Evolutionary conservation across 2,113 vertebrate species (phyloP).

Genomic region (Platysternon megacephalum): DNA sequence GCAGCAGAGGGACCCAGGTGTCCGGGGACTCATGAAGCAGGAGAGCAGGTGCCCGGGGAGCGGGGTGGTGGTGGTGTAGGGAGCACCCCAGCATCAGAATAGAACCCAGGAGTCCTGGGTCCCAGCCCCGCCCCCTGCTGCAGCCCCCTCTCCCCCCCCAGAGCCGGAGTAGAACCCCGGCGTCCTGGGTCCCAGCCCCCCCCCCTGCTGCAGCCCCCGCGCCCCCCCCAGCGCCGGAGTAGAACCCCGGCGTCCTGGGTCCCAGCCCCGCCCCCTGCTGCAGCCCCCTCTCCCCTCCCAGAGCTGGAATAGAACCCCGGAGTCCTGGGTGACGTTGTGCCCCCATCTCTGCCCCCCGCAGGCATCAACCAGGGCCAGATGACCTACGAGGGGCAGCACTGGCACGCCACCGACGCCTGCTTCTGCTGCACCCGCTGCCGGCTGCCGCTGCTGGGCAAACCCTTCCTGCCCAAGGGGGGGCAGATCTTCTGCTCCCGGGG

Average conservation of each 20-base stretch:
- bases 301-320: not conserved
- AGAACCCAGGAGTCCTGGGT: not conserved
- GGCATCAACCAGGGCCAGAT: constrained; percentile 93
- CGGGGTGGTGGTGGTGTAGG: not conserved
- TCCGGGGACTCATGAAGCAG: not conserved
- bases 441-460: constrained; percentile 84
- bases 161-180: not conserved
- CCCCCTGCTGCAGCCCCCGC: no score
- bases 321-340: not conserved
- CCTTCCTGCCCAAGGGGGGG: constrained; percentile 88
- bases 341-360: not conserved
- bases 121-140: not conserved
- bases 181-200: not conserved
- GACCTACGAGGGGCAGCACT: constrained; percentile 92
- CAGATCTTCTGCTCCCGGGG: constrained; percentile 92
- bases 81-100: not conserved
- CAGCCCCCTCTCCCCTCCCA: not conserved
- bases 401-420: constrained; percentile 89
- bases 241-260: not conserved
- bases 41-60: not conserved
- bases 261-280: not conserved
- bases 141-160: not conserved
- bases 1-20: no score
- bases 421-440: constrained; percentile 89
- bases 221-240: not conserved